Base-by-base conservation (phyloP, 2,888 invertebrate genomes). In the Phengaris arion region DNA sequence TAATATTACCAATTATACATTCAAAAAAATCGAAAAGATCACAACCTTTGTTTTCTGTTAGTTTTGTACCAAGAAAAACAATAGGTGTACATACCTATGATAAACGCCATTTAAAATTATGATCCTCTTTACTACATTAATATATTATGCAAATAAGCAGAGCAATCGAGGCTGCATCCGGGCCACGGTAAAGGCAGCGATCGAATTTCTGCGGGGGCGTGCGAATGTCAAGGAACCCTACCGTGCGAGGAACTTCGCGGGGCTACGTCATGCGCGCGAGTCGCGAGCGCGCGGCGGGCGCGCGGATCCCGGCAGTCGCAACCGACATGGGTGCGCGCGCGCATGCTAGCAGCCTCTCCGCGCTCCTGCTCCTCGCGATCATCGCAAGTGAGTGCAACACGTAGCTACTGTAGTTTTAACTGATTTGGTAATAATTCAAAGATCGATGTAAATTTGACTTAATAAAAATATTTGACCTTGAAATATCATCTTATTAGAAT, bases 181-280 rank as follows among this genome's bases (percentile, higher is more conserved):
- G 93, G 90, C 92, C 89, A 86, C 85, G 83, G 86, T 15, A 70
- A 51, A 22, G 51, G 70, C 86, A 87, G 89, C 89, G 89, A 88
- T 87, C 89, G 82, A 84, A 87, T 87, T 87, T 86, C 88, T 81
- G 82, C 85, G 85, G 87, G 87, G 88, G 87, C 89, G 89, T 83
- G 87, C 92, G 92, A 92, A 92, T 92, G 93, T 92, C 93, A 92
- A 92, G 92, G 92, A 92, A 92, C 92, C 89, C 90, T 88, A 72
- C 13, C 22, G 82, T 84, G 79, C 77, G 80, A 79, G 76, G 77
- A 35, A 35, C 35, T 75, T 73, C 77, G 78, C 78, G 52, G 2
- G 52, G 52, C 64, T 78, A 78, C 80, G 80, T 80, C 79, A 80
- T 76, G 74, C 76, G 76, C 74, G 70, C 76, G 70, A 51, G 48